phyloP scores from a whole-genome alignment of 1,140 invertebrate genomes.

The Lamellibrachia luymesi region DNA sequence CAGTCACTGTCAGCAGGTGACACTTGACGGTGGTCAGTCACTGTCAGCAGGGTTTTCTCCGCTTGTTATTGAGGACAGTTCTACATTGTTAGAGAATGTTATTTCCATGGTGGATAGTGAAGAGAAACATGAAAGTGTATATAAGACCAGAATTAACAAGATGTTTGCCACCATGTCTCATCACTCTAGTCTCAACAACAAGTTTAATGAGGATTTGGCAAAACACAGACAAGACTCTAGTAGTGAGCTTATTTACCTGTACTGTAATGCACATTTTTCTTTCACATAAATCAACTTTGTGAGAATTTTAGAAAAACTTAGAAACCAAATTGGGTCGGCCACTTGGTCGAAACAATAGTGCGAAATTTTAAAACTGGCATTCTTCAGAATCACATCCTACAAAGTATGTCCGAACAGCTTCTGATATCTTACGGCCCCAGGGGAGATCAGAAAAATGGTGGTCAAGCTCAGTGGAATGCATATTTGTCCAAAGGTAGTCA shows the following conservation, averaged over 20 bases:
- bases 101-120: constrained; percentile 21
- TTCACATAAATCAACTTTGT: constrained; percentile 7
- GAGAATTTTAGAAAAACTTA: constrained; percentile 10
- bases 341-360: constrained; percentile 14
- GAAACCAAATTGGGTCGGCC: background rate
- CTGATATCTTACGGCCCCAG: constrained; percentile 8
- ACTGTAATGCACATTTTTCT: constrained; percentile 25
- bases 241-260: constrained; percentile 16
- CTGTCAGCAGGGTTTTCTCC: constrained; percentile 21
- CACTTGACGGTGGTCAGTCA: constrained; percentile 16
- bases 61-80: constrained; percentile 20
- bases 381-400: background rate
- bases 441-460: constrained; percentile 17
- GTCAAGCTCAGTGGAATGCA: constrained; percentile 14
- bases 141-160: constrained; percentile 7
- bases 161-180: constrained; percentile 22
- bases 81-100: constrained; percentile 22
- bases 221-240: constrained; percentile 6
- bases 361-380: constrained; percentile 9
- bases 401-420: constrained; percentile 4
- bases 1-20: constrained; percentile 10
- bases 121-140: constrained; percentile 10
- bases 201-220: constrained; percentile 17
- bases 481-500: constrained; percentile 7
- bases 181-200: constrained; percentile 15